phyloP scores from a whole-genome alignment of 2,797 vertebrate genomes.

The Gastrophryne carolinensis region DNA sequence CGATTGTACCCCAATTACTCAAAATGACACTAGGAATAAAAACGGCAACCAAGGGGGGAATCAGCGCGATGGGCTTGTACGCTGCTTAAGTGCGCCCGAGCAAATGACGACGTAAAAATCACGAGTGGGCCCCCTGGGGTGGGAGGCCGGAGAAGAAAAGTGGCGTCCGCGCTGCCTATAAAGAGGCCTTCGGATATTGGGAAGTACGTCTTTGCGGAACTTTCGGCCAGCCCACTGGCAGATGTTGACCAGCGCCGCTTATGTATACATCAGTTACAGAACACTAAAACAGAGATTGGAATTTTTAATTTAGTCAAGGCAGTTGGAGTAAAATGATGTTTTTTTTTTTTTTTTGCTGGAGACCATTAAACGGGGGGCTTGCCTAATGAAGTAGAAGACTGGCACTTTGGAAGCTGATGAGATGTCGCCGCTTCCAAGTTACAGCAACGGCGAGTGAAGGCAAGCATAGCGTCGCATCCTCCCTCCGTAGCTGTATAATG shows the following conservation, averaged over 20 bases:
- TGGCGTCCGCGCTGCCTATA: conserved; percentile 80
- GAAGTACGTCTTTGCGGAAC: conserved; percentile 81
- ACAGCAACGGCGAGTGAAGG: conserved; percentile 64
- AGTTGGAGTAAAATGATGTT: conserved; percentile 84
- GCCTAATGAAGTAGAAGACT: conserved; percentile 81
- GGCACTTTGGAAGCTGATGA: conserved; percentile 68
- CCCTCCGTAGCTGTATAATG: conserved; percentile 55
- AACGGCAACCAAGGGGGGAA: conserved; percentile 96
- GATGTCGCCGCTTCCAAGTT: conserved; percentile 68
- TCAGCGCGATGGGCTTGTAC: conserved; percentile 81
- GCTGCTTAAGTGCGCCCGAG: conserved; percentile 83
- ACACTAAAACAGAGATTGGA: conserved; percentile 83
- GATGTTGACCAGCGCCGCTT: conserved; percentile 86
- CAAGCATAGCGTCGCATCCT: conserved; percentile 52
- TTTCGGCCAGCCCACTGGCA: conserved; percentile 83
- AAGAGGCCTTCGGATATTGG: conserved; percentile 84
- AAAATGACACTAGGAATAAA: conserved; percentile 86
- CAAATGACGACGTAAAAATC: conserved; percentile 81
- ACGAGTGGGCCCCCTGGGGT: conserved; percentile 73
- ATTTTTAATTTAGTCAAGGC: conserved; percentile 83
- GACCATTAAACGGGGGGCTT: conserved; percentile 79
- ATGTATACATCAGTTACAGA: conserved; percentile 80
- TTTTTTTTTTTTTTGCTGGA: conserved; percentile 79
- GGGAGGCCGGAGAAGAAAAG: conserved; percentile 54
- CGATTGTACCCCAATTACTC: conserved; percentile 86